Evolutionary conservation across 2,113 vertebrate species (phyloP).

Genomic region (Tautogolabrus adspersus): DNA sequence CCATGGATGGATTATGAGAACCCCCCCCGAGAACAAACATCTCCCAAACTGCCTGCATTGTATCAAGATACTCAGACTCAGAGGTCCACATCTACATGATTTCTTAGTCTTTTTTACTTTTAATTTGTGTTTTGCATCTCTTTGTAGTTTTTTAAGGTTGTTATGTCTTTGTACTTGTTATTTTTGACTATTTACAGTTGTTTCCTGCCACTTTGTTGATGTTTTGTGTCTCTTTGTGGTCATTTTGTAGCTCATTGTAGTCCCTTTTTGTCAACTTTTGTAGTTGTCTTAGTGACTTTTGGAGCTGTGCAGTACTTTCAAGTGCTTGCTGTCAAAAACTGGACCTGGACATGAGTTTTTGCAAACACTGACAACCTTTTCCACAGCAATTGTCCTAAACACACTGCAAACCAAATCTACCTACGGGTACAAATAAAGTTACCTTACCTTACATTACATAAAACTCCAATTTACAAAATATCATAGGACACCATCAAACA

Average conservation of each 20-base stretch:
- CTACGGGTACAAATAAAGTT: no score
- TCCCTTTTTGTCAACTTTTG: background rate
- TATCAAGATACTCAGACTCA: background rate
- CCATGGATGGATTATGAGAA: slow-evolving; percentile 19
- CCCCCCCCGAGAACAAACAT: background rate
- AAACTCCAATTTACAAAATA: no score
- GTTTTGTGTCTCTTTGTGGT: background rate
- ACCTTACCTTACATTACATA: no score
- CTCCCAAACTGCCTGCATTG: background rate
- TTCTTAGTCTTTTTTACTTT: background rate
- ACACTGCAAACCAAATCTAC: no score
- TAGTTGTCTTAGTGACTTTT: background rate
- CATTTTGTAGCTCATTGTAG: background rate
- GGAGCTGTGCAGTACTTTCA: no score
- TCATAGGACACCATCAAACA: no score
- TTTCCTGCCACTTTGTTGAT: no score
- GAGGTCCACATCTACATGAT: background rate
- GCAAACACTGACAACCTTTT: no score
- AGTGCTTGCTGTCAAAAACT: no score
- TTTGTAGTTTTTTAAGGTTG: background rate
- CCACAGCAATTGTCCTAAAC: no score
- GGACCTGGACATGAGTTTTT: no score
- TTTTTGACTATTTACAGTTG: no score
- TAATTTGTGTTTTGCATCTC: background rate
- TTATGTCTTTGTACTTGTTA: background rate